Evolutionary conservation across 2,888 invertebrate species (phyloP), one percentile per base, ranked within the genome.

Genomic region (Diabrotica balteata): DNA sequence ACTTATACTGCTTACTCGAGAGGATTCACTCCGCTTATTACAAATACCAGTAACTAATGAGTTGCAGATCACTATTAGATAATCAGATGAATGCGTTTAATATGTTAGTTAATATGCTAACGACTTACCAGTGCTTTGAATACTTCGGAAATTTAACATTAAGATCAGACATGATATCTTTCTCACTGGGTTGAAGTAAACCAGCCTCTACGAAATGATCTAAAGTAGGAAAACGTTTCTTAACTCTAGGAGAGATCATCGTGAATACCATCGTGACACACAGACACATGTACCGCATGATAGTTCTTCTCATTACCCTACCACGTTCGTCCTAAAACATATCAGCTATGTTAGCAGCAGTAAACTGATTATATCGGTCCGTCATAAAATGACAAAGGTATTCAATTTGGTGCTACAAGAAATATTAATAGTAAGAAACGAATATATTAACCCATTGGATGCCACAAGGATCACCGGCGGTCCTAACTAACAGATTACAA

Each of bases 261-360:
- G 92, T 90, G 75, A 95, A 88, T 69, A 93, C 93, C 90, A 95
- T 91, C 0, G 95, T 94, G n/a, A 95, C 87, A 76, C 94, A 93
- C 45, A 95, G 88, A 80, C 95, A 95, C 51, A 91, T 92, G 80
- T 94, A 94, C 63, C 94, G 88, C 86, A 94, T 90, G 69, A 94
- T 91, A 9, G 94, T 93, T 51, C 94, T 88, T 63, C 94, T 86
- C 92, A 94, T 93, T 64, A 94, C 87, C 60, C 93, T 88, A 32
- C 93, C 93, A 70, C 93, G 88, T 81, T 93, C 94, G 81, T 94
- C 93, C 91, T 91, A 83, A 69, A 78, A 77, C 59, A 44, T 17
- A 17, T 32, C 32, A 32, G 4, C 32, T 32, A 32, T 32, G 1
- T 32, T 32, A 32, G 4, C 4, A 32, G 32, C 4, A 32, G 32